Percentiles rank a stretch among this genome's conserved stretches.
Conservation (phyloP, 1,140 invertebrate species). For the Leucophenga varia region DNA sequence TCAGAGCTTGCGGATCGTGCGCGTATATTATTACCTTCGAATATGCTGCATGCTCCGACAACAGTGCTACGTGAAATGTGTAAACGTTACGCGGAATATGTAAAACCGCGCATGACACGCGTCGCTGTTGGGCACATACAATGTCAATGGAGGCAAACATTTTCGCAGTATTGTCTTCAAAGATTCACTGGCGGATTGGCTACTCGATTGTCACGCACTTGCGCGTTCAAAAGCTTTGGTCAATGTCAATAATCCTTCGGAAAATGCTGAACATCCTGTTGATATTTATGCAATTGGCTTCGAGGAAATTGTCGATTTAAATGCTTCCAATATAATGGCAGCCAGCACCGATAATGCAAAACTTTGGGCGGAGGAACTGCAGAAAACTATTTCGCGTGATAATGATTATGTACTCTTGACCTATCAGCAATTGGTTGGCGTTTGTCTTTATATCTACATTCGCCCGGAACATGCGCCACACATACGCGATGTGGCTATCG, state of each 20-base stretch:
- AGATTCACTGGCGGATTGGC: conserved; percentile 92
- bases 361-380: conserved; percentile 92
- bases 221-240: conserved; percentile 57
- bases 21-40: conserved; percentile 81
- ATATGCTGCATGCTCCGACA: conserved; percentile 84
- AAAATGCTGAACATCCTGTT: conserved; percentile 63
- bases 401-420: conserved; percentile 89
- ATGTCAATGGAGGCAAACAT: conserved; percentile 99
- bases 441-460: conserved; percentile 95
- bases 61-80: conserved; percentile 80
- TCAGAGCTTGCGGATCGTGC: conserved; percentile 89
- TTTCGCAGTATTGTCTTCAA: conserved; percentile 96
- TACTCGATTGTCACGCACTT: conserved; percentile 73
- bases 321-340: conserved; percentile 97
- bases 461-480: conserved; percentile 82
- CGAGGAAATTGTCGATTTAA: conserved; percentile 99
- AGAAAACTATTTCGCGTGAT: conserved; percentile 85
- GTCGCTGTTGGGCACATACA: conserved; percentile 95
- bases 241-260: conserved; percentile 56
- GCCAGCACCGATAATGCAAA: conserved; percentile 95
- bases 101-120: conserved; percentile 69
- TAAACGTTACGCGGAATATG: conserved; percentile 81
- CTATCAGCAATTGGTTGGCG: conserved; percentile 96
- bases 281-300: conserved; percentile 98
- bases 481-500: conserved; percentile 89